These are phyloP conservation scores for Argentina silus DNA, from an alignment of 2,797 vertebrate genomes.

Conservation along the genomic window DNA sequence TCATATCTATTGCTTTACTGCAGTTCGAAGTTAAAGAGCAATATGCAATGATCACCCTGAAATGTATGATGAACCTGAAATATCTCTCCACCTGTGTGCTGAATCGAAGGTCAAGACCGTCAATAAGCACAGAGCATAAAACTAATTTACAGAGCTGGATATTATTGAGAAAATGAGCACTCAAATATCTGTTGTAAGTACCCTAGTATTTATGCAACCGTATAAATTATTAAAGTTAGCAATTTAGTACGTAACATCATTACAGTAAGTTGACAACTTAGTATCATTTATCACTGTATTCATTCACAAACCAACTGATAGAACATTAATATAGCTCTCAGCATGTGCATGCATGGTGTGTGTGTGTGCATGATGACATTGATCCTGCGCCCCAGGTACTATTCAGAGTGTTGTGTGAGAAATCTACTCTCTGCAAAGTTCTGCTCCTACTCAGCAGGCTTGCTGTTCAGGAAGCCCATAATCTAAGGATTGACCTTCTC, in stretches of 20 bases:
- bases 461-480: neutral
- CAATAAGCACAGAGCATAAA: neutral
- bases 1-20: neutral
- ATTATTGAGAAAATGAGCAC: neutral
- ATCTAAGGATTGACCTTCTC: neutral
- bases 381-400: neutral
- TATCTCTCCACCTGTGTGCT: neutral
- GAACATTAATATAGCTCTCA: too few relatives aligned
- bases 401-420: neutral
- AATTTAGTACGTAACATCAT: neutral
- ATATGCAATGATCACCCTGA: neutral
- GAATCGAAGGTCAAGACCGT: neutral
- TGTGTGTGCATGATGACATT: neutral
- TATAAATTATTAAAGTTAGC: neutral
- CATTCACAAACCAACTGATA: too few relatives aligned
- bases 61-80: neutral
- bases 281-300: too few relatives aligned
- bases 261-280: neutral
- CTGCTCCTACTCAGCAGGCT: neutral
- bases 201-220: neutral
- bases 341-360: neutral
- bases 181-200: neutral
- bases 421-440: neutral
- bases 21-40: neutral
- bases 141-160: neutral